Evolutionary conservation across 23 tunicate genomes (phyloP).

Genomic region (Corella eumyota): DNA sequence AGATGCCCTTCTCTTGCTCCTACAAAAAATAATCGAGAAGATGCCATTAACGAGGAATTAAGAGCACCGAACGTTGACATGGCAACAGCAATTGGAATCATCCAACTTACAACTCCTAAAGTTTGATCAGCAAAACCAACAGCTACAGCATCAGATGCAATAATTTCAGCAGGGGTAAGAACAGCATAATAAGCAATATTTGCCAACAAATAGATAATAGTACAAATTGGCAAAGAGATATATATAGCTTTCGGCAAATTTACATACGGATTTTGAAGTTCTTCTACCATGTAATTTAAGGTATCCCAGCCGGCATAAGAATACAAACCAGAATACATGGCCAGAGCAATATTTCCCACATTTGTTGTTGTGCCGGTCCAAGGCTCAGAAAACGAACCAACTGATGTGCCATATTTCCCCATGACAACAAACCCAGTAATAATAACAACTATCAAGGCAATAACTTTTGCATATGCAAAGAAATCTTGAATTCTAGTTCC

Average conservation of each 20-base stretch:
- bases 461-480: slow-evolving; percentile 72
- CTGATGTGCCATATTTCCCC: slow-evolving; percentile 13
- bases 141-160: slow-evolving; percentile 63
- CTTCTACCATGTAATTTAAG: slow-evolving; percentile 66
- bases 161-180: slow-evolving; percentile 48
- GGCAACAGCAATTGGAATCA: slow-evolving; percentile 62
- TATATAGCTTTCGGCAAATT: slow-evolving; percentile 39
- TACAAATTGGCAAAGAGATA: slow-evolving; percentile 74
- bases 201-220: slow-evolving; percentile 32
- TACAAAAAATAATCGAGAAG: slow-evolving; percentile 45
- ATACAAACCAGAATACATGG: slow-evolving; percentile 64
- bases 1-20: slow-evolving; percentile 72
- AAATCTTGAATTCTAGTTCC: slow-evolving; percentile 63
- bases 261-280: slow-evolving; percentile 54
- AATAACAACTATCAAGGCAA: slow-evolving; percentile 55
- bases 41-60: slow-evolving; percentile 72
- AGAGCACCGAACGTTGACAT: slow-evolving; percentile 76
- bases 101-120: slow-evolving; percentile 43
- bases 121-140: slow-evolving; percentile 35
- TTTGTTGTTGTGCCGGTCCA: slow-evolving; percentile 31
- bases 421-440: slow-evolving; percentile 32
- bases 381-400: slow-evolving; percentile 31
- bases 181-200: slow-evolving; percentile 68
- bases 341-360: slow-evolving; percentile 34
- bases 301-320: slow-evolving; percentile 87